These are phyloP conservation scores for Caenorhabditis parvicauda DNA, from an alignment of 2,888 invertebrate species.

Conservation along the genomic window DNA sequence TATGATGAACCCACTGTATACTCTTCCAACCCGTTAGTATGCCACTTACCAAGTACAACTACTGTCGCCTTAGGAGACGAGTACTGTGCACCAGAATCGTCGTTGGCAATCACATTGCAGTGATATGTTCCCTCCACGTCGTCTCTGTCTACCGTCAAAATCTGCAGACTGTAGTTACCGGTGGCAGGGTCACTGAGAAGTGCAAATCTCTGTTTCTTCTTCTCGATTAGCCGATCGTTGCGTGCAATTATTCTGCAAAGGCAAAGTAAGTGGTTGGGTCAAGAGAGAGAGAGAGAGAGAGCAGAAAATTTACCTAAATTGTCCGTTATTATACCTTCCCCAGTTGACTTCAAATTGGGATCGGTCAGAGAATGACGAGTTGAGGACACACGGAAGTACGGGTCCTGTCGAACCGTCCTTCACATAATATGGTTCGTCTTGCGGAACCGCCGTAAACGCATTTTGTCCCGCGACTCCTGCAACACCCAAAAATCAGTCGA, in stretches of 20 bases:
- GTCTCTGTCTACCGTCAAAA: constrained; percentile 66
- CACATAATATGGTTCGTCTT: constrained; percentile 50
- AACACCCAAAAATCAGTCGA: no score
- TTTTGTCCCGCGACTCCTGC: constrained; percentile 89
- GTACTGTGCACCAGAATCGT: constrained; percentile 71
- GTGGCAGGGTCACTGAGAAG: constrained; percentile 31
- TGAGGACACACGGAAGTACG: constrained; percentile 44
- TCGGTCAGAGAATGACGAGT: constrained; percentile 18
- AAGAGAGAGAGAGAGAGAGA: no score
- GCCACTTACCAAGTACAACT: constrained; percentile 55
- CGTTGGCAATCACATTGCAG: constrained; percentile 72
- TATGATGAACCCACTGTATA: no score
- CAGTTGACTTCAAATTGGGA: constrained; percentile 36
- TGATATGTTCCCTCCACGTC: constrained; percentile 41
- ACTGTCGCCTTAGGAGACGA: constrained; percentile 50
- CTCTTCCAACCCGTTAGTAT: no score
- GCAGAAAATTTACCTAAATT: constrained; percentile 22
- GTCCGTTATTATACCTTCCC: constrained; percentile 35
- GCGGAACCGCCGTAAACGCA: constrained; percentile 67
- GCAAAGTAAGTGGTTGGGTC: background rate
- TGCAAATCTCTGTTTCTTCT: constrained; percentile 25
- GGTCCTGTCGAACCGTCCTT: constrained; percentile 44
- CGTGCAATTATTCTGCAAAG: constrained; percentile 37
- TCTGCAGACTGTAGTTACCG: constrained; percentile 84
- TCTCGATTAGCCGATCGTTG: constrained; percentile 33